Conservation (phyloP, 2,797 vertebrate species). For the Pyrocephalus nanus region DNA sequence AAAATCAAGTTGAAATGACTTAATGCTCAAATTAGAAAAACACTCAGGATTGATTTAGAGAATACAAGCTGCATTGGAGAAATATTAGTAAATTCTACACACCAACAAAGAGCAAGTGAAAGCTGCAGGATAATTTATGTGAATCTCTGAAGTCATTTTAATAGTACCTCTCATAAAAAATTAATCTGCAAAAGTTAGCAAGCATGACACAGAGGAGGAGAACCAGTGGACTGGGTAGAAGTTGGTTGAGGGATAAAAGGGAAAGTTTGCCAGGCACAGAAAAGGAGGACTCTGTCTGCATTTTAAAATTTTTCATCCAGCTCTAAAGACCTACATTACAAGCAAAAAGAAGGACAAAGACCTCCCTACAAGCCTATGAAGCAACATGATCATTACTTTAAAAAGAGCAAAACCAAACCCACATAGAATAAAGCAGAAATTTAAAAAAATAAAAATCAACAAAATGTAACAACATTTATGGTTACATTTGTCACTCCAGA, state of each 20-base stretch:
- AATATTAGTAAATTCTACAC: not conserved
- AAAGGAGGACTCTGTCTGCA: constrained; percentile 21
- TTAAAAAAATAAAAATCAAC: not conserved
- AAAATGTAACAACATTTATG: not conserved
- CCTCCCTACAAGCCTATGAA: not conserved
- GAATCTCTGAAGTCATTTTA: constrained; percentile 32
- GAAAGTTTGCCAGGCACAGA: constrained; percentile 47
- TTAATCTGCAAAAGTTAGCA: constrained; percentile 50
- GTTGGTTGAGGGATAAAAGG: constrained; percentile 43
- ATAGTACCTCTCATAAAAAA: constrained; percentile 42
- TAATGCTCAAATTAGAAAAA: not conserved
- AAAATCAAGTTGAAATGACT: constrained; percentile 1
- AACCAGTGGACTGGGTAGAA: constrained; percentile 53
- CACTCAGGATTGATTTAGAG: not conserved
- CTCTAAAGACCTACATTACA: not conserved
- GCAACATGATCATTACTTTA: not conserved
- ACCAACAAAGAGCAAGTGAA: not conserved
- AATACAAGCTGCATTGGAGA: not conserved
- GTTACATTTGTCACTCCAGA: constrained; percentile 25
- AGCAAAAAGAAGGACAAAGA: not conserved
- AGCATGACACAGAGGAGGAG: constrained; percentile 51
- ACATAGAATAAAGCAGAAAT: not conserved
- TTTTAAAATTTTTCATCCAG: constrained; percentile 22
- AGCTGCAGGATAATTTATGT: constrained; percentile 32
- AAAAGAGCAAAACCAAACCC: not conserved